Evolutionary conservation across 2,113 vertebrate genomes (phyloP), one percentile per base, ranked within the genome.

Genomic region (Daphoenositta chrysoptera): DNA sequence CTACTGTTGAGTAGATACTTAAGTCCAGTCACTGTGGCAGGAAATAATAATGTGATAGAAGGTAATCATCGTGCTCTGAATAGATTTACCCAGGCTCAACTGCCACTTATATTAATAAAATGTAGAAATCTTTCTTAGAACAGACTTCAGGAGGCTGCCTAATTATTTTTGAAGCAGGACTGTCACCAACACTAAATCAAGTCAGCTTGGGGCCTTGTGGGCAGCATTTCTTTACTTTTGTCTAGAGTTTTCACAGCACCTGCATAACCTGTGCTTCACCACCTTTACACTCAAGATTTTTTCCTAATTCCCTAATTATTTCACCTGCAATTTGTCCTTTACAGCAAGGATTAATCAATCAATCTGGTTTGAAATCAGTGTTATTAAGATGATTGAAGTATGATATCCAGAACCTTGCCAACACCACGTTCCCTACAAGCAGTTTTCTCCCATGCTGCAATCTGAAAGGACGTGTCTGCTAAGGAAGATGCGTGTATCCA

Each of bases 161-260:
- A 39, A 13, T 64, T 35, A 3, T 77, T 11, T 73, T 77, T 56
- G 35, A 69, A 81, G 37, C 21, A 60, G 22, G 15, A 69, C 63
- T 87, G 48, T 83, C 33, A 40, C 53, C 11, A 63, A 5, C 7
- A 45, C 15, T 48, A 80, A 58, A 69, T 72, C 17, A 24, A 63
- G 63, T 80, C 40, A 68, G 2, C 19, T 4, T 66, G 21, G 6
- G 23, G 5, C 3, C 4, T 0, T 4, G 3, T n/a, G 22, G 17
- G 3, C 35, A 18, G 12, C 22, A 30, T 83, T 77, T 42, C 4
- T 45, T 86, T 57, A 18, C 35, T 73, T 82, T 86, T 71, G 15
- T 72, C 11, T 61, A 6, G 58, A 64, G 8, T 26, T 85, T 69
- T 37, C n/a, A 27, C 19, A 70, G 39, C 7, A 0, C 35, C 26